Evolutionary conservation across 2,113 vertebrate species (phyloP).

Genomic region (Mormoops blainvillei): DNA sequence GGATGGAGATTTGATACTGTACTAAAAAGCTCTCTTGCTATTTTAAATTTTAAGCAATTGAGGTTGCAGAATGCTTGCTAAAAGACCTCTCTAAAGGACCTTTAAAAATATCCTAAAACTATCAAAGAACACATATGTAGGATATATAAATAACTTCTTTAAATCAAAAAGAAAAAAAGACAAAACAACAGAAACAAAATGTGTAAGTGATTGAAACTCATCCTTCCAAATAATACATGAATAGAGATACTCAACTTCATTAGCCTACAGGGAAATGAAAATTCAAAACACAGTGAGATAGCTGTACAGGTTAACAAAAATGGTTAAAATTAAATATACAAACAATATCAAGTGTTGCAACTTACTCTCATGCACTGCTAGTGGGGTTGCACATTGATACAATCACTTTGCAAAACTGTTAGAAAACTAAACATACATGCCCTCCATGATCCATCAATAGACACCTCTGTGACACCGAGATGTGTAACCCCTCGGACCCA

Average conservation of each 20-base stretch:
- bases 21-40: background rate
- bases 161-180: slow-evolving; percentile 6
- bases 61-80: background rate
- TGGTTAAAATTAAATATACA: background rate
- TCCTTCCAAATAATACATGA: background rate
- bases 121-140: background rate
- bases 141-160: background rate
- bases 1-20: background rate
- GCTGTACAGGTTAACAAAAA: background rate
- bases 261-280: background rate
- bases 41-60: background rate
- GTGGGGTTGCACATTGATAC: background rate
- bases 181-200: background rate
- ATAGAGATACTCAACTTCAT: background rate
- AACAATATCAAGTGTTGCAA: background rate
- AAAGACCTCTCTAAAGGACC: background rate
- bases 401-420: background rate
- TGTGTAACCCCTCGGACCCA: background rate
- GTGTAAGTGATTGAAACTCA: background rate
- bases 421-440: background rate
- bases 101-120: background rate
- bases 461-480: background rate
- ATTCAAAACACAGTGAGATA: background rate
- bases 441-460: background rate
- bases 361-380: background rate